A percentile compares a stretch with the other conserved stretches of the same genome.
phyloP scores from a whole-genome alignment of 2,113 vertebrate genomes.

The Lepidothrix coronata region DNA sequence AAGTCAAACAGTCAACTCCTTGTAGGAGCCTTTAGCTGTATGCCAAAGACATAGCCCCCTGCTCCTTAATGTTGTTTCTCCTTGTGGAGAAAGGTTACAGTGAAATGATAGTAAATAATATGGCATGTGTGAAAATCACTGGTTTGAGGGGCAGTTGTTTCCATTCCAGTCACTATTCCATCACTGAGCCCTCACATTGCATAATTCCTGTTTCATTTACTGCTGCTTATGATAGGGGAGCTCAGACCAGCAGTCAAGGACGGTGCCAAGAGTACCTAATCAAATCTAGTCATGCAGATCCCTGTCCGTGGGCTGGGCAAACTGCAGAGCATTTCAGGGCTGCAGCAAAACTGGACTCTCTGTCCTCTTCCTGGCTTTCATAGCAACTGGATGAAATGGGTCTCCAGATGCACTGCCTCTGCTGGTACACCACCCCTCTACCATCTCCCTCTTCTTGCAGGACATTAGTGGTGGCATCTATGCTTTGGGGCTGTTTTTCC shows the following conservation, averaged over 20 bases:
- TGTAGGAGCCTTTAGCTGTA: neutral
- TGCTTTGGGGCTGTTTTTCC: neutral
- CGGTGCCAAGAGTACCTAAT: neutral
- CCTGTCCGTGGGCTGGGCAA: fast-evolving
- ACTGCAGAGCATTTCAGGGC: neutral
- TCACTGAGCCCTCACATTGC: neutral
- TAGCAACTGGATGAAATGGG: neutral
- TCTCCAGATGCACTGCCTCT: neutral
- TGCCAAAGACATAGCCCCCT: neutral
- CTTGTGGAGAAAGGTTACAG: neutral
- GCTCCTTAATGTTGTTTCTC: neutral
- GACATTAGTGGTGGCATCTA: neutral
- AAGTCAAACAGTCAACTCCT: neutral
- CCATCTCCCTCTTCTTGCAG: neutral
- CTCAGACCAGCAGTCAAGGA: neutral
- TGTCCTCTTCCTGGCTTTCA: neutral
- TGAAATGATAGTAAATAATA: neutral
- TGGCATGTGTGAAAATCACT: neutral
- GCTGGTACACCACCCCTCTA: neutral
- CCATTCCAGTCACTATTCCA: neutral
- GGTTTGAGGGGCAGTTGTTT: neutral
- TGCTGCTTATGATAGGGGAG: neutral
- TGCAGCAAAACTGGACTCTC: neutral
- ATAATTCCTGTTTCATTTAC: constrained; percentile 19
- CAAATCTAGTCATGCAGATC: neutral